Evolutionary conservation across 1,140 invertebrate species (phyloP), one percentile per base, ranked within the genome.

Genomic region (Bombus difficillimus): DNA sequence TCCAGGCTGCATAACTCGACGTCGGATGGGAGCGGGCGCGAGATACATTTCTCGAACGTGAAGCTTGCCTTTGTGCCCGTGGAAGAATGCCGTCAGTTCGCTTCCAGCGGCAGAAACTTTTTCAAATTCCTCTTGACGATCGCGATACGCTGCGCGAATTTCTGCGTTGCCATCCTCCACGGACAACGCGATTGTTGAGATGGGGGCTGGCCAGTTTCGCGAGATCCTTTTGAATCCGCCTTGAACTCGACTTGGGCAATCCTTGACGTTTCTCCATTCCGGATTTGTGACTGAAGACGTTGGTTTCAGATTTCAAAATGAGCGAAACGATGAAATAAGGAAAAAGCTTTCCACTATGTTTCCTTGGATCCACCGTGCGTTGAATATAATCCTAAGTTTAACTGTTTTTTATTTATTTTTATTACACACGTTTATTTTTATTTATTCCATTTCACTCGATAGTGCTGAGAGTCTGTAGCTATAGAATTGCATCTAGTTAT

Each of bases 41-140:
- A 68, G 73, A 83, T 77, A 57, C 62, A 68, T 83, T 69, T 83
- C 81, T 83, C 82, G 64, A 83, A 74, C 59, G 82, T 57, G 74
- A 83, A 78, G 74, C 28, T 22, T 34, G 81, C 82, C 74, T 78
- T 83, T 83, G 74, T 83, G 82, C 32, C 62, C 28, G 28, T 4
- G 28, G 47, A 59, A 59, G 82, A 83, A 83, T 76, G 82, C 74
- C 62, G 81, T 69, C 74, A 37, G 64, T 83, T 74, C 43, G 81
- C 62, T 83, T n/a, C 25, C 47, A 22, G 6, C 25, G 28, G 64
- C 8, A 57, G 53, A 59, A 77, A 83, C 82, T 83, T 78, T 69
- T 83, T 77, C 32, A 83, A 69, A 57, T 83, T 83, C 77, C 74
- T 32, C 25, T 37, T 32, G 37, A 68, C 74, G 82, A 83, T 83